Base-by-base conservation (phyloP, 2,113 vertebrate genomes). In the Hippocampus barbouri region DNA sequence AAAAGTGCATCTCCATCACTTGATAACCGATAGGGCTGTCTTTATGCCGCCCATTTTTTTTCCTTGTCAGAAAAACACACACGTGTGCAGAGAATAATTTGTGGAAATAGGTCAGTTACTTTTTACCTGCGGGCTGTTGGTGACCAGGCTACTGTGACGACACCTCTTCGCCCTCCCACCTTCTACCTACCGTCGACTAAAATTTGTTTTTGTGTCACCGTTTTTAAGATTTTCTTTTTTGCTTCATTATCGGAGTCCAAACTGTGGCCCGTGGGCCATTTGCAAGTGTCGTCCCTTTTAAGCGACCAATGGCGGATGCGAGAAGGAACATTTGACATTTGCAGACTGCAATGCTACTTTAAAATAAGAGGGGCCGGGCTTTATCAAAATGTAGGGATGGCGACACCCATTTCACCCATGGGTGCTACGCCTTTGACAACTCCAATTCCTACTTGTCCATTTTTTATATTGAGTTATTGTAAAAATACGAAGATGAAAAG, bases 31-130 rank as follows among this genome's bases (percentile, higher is more conserved):
- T 71, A 65, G 54, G 30, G 2, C 60, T 62, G 80, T 77, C 71
- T 85, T 83, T 78, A 78, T 85, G 75, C 65, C 69, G 80, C 77
- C 25, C 25, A 51, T 66, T 49, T 41, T 51, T 66, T 66, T 49
- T 45, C 25, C 34, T 25, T 47, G 34, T 41, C 18, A 5, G 61
- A 41, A 16, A n/a, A 79, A 78, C 78, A 72, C 78, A 72, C 4
- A 41, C 78, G 79, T 79, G 83, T 68, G 74, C 76, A 77, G 76
- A 71, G 61, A 80, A 80, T 81, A 78, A 87, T 88, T 87, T 83
- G 71, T 80, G 79, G 78, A 85, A 88, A 83, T 78, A 85, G 85
- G 83, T 76, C 86, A 85, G 74, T 81, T 75, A 69, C 76, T 82
- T 88, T 69, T 66, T 77, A 78, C 79, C 78, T 80, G 80, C 83